These are phyloP conservation scores for Pheucticus melanocephalus DNA, from an alignment of 2,113 vertebrate species.

Conservation along the genomic window DNA sequence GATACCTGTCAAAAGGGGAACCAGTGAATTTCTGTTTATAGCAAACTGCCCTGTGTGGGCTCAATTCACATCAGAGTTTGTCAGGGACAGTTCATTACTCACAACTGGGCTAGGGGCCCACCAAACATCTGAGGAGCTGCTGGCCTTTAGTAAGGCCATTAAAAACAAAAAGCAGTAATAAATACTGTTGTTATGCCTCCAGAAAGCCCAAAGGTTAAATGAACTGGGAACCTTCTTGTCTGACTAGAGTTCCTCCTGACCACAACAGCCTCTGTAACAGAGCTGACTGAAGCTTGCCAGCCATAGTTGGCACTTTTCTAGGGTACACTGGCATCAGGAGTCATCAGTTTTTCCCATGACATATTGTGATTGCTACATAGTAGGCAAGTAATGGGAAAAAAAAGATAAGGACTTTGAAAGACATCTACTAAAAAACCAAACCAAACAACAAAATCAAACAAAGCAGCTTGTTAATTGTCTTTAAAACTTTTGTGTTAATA, in stretches of 20 bases:
- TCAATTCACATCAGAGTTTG: neutral
- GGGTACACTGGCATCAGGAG: neutral
- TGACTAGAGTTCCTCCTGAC: neutral
- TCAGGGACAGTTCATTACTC: neutral
- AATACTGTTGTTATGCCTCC: neutral
- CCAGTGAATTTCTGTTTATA: slow-evolving; percentile 1
- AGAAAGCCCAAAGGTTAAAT: neutral
- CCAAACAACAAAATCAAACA: neutral
- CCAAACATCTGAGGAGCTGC: neutral
- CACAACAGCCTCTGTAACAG: neutral
- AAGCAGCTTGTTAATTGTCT: neutral
- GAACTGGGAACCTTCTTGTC: neutral
- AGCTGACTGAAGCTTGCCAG: neutral
- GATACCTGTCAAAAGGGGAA: slow-evolving; percentile 6
- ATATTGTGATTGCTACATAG: neutral
- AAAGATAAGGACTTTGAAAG: neutral
- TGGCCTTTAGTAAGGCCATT: slow-evolving; percentile 12
- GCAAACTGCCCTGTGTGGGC: neutral
- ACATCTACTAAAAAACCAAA: neutral
- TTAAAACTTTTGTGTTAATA: neutral
- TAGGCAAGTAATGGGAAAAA: neutral
- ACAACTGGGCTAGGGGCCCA: neutral
- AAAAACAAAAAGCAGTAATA: slow-evolving; percentile 5
- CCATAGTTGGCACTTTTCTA: neutral
- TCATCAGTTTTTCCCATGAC: neutral